Evolutionary conservation across 2,888 invertebrate genomes (phyloP), one percentile per base, ranked within the genome.

Genomic region (Carabus problematicus): DNA sequence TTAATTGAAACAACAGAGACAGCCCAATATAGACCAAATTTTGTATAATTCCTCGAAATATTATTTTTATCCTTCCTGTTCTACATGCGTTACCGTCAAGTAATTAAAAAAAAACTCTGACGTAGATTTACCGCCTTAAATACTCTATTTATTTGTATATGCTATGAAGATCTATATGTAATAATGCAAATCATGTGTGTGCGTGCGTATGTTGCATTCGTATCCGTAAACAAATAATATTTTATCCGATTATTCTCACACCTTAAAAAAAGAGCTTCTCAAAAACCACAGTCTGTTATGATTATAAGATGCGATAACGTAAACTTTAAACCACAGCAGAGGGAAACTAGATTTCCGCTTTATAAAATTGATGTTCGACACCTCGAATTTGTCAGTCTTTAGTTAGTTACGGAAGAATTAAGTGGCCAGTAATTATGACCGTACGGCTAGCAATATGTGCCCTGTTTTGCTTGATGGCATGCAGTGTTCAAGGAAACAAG

Each of bases 301-400:
- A 49, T 61, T 60, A 60, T 60, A 42, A 42, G 14, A 42, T 19
- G 19, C 9, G 54, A 49, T 52, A 64, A 63, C n/a, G 63, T 63
- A 52, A 49, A 63, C 49, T 62, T 47, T 7, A 29, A 60, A 64
- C 63, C 63, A 64, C 62, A 63, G 39, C 40, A 40, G 11, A 14
- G 29, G 19, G 43, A 43, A 56, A 54, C 18, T 43, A 39, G 12
- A 56, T 56, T 64, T 64, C 64, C 64, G 64, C 45, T 52, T 45
- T 11, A 29, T 43, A 14, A 56, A 64, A 64, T 42, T 64, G 43
- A 64, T 55, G 43, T 19, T 29, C 42, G 14, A 12, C 49, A 52
- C 19, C 52, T 52, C 19, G 18, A 52, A 29, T 29, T 29, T 29
- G 29, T 52, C 19, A 11, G 4, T 52, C 8, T 14, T 11, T 19